These are phyloP conservation scores for Liparis tanakae DNA, from an alignment of 2,797 vertebrate genomes.

Conservation along the genomic window DNA sequence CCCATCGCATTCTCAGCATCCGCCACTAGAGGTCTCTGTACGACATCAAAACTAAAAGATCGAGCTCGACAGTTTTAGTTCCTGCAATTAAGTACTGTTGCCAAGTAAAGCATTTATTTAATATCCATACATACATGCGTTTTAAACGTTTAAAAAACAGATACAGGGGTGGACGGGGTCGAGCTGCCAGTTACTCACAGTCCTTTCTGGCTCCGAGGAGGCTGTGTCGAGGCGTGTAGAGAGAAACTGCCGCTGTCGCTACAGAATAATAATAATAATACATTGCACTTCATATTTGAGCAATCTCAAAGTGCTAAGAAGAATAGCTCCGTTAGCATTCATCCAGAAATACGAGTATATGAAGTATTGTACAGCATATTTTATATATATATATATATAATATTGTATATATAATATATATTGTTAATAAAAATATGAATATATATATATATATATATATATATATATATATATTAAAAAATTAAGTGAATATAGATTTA, in stretches of 20 bases:
- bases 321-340: slow-evolving; percentile 32
- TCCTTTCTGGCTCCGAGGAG: slow-evolving; percentile 83
- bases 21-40: slow-evolving; percentile 52
- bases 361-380: not conserved
- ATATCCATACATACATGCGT: not conserved
- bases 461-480: too few relatives aligned
- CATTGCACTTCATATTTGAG: too few relatives aligned
- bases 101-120: not conserved
- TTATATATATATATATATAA: too few relatives aligned
- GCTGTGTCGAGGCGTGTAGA: slow-evolving; percentile 76
- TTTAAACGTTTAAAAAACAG: not conserved
- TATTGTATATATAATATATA: too few relatives aligned
- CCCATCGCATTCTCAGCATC: slow-evolving; percentile 9
- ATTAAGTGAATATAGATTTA: not conserved
- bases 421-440: too few relatives aligned
- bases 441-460: too few relatives aligned
- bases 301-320: too few relatives aligned
- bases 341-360: slow-evolving; percentile 13
- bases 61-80: not conserved
- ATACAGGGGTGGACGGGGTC: not conserved
- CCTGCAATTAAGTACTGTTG: not conserved
- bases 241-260: slow-evolving; percentile 76
- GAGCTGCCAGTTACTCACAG: slow-evolving; percentile 75
- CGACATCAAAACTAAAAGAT: not conserved
- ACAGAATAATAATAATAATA: slow-evolving; percentile 54